Conservation (phyloP, 2,797 vertebrate genomes). For the Spinibarbus caldwelli region DNA sequence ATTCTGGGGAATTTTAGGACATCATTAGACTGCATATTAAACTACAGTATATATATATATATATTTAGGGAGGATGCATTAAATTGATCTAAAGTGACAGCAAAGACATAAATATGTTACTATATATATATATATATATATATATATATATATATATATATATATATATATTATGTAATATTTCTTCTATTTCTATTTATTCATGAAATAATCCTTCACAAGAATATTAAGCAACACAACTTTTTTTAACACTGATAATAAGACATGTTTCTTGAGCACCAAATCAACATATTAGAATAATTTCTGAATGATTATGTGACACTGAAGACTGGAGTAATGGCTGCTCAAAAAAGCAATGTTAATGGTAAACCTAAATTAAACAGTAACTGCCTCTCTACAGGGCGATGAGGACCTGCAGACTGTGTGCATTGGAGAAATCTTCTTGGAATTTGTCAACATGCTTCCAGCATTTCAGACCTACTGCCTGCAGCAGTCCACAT, state of each 20-base stretch:
- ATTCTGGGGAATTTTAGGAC: too few relatives aligned
- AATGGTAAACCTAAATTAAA: background rate
- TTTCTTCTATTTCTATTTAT: background rate
- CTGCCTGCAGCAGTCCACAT: conserved; percentile 91
- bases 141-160: too few relatives aligned
- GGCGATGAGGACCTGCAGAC: conserved; percentile 89
- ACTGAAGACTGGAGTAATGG: background rate
- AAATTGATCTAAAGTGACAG: background rate
- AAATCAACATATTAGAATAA: background rate
- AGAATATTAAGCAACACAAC: too few relatives aligned
- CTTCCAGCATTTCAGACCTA: conserved; percentile 95
- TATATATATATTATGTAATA: too few relatives aligned
- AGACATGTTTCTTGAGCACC: background rate
- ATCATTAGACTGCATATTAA: too few relatives aligned
- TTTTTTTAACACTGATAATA: too few relatives aligned
- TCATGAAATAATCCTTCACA: background rate
- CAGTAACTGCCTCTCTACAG: conserved; percentile 67
- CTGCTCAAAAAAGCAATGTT: background rate
- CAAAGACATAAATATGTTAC: too few relatives aligned
- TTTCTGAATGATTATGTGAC: background rate
- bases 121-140: too few relatives aligned
- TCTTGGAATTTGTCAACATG: conserved; percentile 94
- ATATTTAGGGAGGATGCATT: background rate
- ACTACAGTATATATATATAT: too few relatives aligned
- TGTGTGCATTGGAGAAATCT: conserved; percentile 90